phyloP scores from a whole-genome alignment of 1,140 invertebrate genomes.

The Drosophila bipectinata region DNA sequence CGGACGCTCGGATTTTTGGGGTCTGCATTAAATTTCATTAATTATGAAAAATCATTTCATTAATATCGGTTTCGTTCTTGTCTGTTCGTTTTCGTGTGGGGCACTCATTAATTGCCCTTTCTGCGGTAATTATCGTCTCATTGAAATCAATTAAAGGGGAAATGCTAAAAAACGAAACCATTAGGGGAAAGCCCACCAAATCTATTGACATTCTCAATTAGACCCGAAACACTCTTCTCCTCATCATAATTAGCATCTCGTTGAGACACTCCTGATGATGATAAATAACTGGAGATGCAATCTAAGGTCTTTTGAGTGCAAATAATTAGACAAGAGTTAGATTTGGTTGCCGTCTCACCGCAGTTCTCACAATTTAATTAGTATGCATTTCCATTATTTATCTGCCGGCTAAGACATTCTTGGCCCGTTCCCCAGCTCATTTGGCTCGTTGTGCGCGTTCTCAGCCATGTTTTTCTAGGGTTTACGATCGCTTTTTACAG shows the following conservation, averaged over 20 bases:
- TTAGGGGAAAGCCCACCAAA: slow-evolving; percentile 12
- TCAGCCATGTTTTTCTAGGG: slow-evolving; percentile 63
- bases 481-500: slow-evolving; percentile 66
- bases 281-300: slow-evolving; percentile 28
- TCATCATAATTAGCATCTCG: slow-evolving; percentile 37
- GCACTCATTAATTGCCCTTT: slow-evolving; percentile 29
- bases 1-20: slow-evolving; percentile 37
- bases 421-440: slow-evolving; percentile 23
- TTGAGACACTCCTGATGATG: slow-evolving; percentile 48
- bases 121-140: slow-evolving; percentile 39
- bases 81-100: neutral
- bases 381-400: slow-evolving; percentile 74
- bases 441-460: slow-evolving; percentile 39
- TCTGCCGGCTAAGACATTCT: slow-evolving; percentile 55
- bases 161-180: slow-evolving; percentile 31
- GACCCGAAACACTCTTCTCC: slow-evolving; percentile 18
- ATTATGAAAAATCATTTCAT: slow-evolving; percentile 74
- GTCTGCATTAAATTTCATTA: slow-evolving; percentile 70
- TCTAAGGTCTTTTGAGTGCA: slow-evolving; percentile 44
- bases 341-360: slow-evolving; percentile 6
- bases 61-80: slow-evolving; percentile 60
- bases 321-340: slow-evolving; percentile 47
- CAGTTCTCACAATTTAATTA: slow-evolving; percentile 71
- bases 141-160: slow-evolving; percentile 43
- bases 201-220: slow-evolving; percentile 65